Evolutionary conservation across 2,797 vertebrate genomes (phyloP), one percentile per base, ranked within the genome.

Genomic region (Lagorchestes hirsutus): DNA sequence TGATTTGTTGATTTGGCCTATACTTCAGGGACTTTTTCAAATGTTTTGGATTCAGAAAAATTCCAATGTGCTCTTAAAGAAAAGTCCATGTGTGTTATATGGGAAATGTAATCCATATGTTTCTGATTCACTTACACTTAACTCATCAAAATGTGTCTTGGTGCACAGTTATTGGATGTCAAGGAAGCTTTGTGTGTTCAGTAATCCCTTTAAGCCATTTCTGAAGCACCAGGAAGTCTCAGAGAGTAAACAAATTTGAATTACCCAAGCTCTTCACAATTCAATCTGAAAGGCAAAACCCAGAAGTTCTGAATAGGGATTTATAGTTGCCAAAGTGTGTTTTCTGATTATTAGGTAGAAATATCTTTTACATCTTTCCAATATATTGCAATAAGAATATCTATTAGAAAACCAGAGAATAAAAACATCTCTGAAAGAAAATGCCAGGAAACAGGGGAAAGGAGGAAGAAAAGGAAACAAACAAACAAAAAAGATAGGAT

Each of bases 71-170:
- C 55, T 95, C 96, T 97, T 62, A 34, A 31, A 62, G 92, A 97
- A 93, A 97, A 94, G 59, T 96, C 52, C 93, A 95, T 95, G 97
- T 96, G 93, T 90, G 96, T 97, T 91, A 74, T 27, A 46, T 59
- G 22, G 92, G 95, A 93, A 67, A 95, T 96, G 94, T 97, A 97
- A 97, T 97, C 96, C 97, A 97, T 97, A 97, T 98, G 97, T 98
- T 97, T 97, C 97, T 94, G 58, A 97, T 96, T 96, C 97, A 95
- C 97, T 98, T 97, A 97, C 97, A 96, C 94, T 97, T 96, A 97
- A 95, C 95, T 98, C 97, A 97, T 97, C 97, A 97, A 97, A 98
- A 98, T 98, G 96, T 97, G 96, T 95, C 93, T 95, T 90, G 92
- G 93, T 27, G 46, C 54, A 98, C 97, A 97, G 95, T 3, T 55